Percentiles rank a stretch among this genome's conserved stretches.
Evolutionary conservation across 2,888 invertebrate species (phyloP).

Genomic region (Diploptera punctata): DNA sequence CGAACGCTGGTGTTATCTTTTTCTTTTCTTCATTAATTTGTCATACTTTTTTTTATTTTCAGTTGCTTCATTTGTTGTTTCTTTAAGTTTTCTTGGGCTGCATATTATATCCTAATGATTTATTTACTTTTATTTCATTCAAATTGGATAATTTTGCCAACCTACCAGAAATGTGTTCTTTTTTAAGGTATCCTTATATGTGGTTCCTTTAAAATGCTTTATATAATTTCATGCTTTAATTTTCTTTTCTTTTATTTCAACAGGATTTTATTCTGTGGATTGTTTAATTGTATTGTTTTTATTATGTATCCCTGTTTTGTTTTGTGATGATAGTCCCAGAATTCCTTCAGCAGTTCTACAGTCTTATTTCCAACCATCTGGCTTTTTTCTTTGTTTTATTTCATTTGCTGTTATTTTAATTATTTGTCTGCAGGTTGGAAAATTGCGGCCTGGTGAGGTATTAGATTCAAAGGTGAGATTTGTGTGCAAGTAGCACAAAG

Average conservation of each 20-base stretch:
- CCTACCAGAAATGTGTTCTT: no score
- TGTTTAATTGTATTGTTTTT: conserved; percentile 21
- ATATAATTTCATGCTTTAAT: not conserved
- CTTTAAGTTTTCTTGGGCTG: conserved; percentile 34
- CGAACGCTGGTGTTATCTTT: not conserved
- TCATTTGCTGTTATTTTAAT: conserved; percentile 46
- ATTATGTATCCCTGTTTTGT: conserved; percentile 20
- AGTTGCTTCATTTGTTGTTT: conserved; percentile 32
- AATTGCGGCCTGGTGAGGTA: conserved; percentile 81
- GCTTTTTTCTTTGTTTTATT: conserved; percentile 44
- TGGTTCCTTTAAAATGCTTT: not conserved
- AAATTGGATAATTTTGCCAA: not conserved
- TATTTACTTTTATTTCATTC: not conserved
- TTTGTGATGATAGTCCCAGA: conserved; percentile 13
- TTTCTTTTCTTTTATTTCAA: conserved; percentile 29
- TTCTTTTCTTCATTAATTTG: conserved; percentile 25
- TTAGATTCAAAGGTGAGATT: conserved; percentile 77
- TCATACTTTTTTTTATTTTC: conserved; percentile 36
- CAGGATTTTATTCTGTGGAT: conserved; percentile 23
- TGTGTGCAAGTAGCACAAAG: conserved; percentile 62
- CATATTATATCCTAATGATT: conserved; percentile 12
- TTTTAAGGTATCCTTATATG: no score
- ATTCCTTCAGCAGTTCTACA: not conserved
- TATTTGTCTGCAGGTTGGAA: conserved; percentile 69
- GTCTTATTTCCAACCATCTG: conserved; percentile 19